Evolutionary conservation across 2,888 invertebrate species (phyloP).

Genomic region (Pandemis corylana): DNA sequence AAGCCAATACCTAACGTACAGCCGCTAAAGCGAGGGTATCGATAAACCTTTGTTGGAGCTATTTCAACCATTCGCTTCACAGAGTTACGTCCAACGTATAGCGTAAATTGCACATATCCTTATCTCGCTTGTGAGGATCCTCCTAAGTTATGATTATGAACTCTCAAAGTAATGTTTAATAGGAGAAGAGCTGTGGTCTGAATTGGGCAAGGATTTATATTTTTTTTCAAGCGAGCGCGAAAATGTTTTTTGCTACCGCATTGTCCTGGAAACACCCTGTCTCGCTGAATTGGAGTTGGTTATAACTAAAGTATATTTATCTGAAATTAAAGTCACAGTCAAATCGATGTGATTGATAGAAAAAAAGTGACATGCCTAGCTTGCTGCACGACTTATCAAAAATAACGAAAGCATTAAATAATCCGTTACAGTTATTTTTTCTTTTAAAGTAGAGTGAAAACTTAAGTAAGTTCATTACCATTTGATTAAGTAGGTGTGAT

Average conservation of each 20-base stretch:
- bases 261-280: no score
- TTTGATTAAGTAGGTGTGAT: no score
- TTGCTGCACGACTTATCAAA: no score
- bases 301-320: background rate
- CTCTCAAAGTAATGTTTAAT: conserved; percentile 57
- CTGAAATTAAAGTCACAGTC: background rate
- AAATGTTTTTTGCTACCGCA: background rate
- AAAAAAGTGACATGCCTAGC: no score
- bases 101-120: conserved; percentile 70
- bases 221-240: background rate
- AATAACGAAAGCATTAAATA: no score
- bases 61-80: conserved; percentile 55
- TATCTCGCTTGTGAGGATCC: conserved; percentile 53
- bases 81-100: conserved; percentile 50
- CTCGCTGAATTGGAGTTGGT: no score
- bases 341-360: background rate
- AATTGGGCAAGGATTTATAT: background rate
- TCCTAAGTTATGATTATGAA: conserved; percentile 71
- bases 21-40: conserved; percentile 53
- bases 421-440: no score
- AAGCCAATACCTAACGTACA: conserved; percentile 49
- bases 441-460: no score
- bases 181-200: conserved; percentile 34
- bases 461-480: no score
- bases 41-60: conserved; percentile 64